These are phyloP conservation scores for Cyphomyrmex costatus DNA, from an alignment of 1,140 invertebrate species.

Conservation along the genomic window DNA sequence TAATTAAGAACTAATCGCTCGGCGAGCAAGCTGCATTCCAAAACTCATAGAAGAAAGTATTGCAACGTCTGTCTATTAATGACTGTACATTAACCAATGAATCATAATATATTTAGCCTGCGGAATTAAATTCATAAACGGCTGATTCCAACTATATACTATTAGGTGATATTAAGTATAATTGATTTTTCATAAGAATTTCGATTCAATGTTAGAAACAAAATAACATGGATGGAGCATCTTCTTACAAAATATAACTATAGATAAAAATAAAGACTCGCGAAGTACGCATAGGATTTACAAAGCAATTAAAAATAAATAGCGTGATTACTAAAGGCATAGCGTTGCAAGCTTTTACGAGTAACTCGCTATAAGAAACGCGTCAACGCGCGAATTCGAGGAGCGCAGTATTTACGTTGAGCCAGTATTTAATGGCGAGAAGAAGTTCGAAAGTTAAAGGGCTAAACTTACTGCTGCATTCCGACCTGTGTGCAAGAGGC, in stretches of 20 bases:
- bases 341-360: constrained; percentile 1
- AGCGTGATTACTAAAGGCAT: neutral
- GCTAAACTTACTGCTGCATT: constrained; percentile 47
- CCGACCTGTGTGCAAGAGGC: constrained; percentile 43
- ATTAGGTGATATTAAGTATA: neutral
- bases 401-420: constrained; percentile 35
- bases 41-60: too few relatives aligned
- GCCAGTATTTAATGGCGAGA: constrained; percentile 42
- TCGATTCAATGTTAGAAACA: neutral
- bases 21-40: too few relatives aligned
- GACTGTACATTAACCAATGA: constrained; percentile 23
- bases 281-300: neutral
- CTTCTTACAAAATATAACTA: neutral
- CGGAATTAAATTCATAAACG: constrained; percentile 16
- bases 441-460: constrained; percentile 56
- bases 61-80: too few relatives aligned
- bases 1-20: too few relatives aligned
- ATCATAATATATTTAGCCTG: constrained; percentile 16
- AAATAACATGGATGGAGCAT: neutral
- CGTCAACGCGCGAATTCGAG: constrained; percentile 32
- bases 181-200: neutral
- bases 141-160: neutral
- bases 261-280: neutral
- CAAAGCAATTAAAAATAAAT: constrained; percentile 11
- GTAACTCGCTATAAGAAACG: neutral